These are phyloP conservation scores for Bufo gargarizans DNA, from an alignment of 2,113 vertebrate species.

Conservation along the genomic window DNA sequence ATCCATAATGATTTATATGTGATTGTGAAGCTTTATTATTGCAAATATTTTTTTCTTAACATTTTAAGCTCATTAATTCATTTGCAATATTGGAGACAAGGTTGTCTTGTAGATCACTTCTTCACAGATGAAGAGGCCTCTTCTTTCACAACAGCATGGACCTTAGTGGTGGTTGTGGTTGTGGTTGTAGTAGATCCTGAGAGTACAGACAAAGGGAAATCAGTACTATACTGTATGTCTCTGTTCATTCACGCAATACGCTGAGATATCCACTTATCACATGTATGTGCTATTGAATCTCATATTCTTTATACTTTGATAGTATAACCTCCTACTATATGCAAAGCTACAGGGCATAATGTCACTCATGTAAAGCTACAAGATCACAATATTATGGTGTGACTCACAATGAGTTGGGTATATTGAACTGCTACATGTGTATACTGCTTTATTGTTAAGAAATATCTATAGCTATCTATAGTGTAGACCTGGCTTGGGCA, in stretches of 20 bases:
- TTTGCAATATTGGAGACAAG: neutral
- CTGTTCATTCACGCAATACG: neutral
- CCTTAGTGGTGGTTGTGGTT: slow-evolving; percentile 49
- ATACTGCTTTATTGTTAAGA: too few species aligned
- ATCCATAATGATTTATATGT: neutral
- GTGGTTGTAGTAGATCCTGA: slow-evolving; percentile 16
- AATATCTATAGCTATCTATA: too few species aligned
- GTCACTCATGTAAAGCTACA: too few species aligned
- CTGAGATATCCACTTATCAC: neutral
- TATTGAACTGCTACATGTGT: too few species aligned
- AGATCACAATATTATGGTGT: too few species aligned
- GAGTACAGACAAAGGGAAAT: neutral
- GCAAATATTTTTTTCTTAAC: neutral
- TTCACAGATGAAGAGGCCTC: neutral
- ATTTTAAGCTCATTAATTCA: neutral
- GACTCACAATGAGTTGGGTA: too few species aligned
- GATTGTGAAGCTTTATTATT: neutral
- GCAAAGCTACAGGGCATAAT: too few species aligned
- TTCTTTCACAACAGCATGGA: slow-evolving; percentile 13
- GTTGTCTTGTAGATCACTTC: neutral
- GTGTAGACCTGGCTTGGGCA: too few species aligned
- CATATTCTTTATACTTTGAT: too few species aligned
- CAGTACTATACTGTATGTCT: neutral
- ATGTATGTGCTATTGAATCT: too few species aligned
- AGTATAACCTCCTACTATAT: too few species aligned